Conservation (phyloP, 1,140 invertebrate genomes). For the Cotesia glomerata region DNA sequence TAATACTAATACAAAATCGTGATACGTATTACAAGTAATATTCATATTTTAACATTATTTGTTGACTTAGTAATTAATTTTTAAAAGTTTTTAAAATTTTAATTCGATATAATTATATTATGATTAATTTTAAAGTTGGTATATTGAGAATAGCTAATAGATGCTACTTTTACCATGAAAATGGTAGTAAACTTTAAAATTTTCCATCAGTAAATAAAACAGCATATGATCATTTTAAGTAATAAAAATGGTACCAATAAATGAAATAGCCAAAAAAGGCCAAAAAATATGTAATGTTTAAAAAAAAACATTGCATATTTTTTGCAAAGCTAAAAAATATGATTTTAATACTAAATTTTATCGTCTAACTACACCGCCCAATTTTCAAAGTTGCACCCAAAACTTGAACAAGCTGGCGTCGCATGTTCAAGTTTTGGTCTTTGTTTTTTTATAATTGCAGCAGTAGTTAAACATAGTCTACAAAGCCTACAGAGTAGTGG, state of each 20-base stretch:
- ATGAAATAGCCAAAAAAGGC: not conserved
- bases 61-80: not conserved
- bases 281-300: too few species aligned
- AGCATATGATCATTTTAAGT: not conserved
- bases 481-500: too few species aligned
- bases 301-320: not conserved
- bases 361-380: not conserved
- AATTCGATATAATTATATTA: not conserved
- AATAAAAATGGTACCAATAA: not conserved
- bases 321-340: not conserved
- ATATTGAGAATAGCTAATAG: not conserved
- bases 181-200: not conserved
- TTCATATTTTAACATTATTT: not conserved
- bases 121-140: not conserved
- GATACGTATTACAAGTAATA: not conserved
- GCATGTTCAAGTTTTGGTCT: not conserved
- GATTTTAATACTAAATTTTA: too few species aligned
- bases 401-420: not conserved
- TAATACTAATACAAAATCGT: not conserved
- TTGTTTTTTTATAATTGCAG: too few species aligned
- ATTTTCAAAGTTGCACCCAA: not conserved
- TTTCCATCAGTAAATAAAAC: not conserved
- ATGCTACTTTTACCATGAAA: not conserved
- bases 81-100: not conserved
- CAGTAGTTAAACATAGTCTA: too few species aligned